These are phyloP conservation scores for Antrozous pallidus DNA, from an alignment of 2,797 vertebrate species.

Conservation along the genomic window DNA sequence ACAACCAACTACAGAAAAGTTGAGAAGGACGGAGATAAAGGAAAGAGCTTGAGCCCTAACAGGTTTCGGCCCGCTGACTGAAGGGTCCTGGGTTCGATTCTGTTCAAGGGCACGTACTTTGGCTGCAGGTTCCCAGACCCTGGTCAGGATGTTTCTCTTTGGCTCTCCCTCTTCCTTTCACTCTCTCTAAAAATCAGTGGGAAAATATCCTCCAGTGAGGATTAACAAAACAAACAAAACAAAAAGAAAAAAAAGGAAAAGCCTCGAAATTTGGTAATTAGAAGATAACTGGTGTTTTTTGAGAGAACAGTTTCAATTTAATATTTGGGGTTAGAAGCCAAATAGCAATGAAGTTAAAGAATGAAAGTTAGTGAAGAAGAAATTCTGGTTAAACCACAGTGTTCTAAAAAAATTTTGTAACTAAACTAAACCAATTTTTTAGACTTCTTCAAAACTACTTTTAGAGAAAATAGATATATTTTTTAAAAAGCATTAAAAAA, in stretches of 20 bases:
- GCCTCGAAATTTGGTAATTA: not conserved
- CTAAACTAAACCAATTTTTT: not conserved
- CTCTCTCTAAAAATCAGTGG: too few species aligned
- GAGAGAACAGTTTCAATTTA: not conserved
- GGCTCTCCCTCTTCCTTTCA: too few species aligned
- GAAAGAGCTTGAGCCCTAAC: not conserved
- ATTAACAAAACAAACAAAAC: too few species aligned
- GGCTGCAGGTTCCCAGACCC: too few species aligned
- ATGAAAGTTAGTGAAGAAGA: not conserved
- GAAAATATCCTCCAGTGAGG: too few species aligned
- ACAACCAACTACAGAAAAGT: not conserved
- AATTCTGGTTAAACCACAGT: not conserved
- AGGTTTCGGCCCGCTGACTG: too few species aligned
- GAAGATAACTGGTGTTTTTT: not conserved
- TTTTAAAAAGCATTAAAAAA: not conserved
- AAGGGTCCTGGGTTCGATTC: too few species aligned
- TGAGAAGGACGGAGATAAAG: not conserved
- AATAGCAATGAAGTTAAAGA: not conserved
- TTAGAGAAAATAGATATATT: not conserved
- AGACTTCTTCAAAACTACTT: not conserved
- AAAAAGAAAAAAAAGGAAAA: not conserved
- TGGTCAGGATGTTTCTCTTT: too few species aligned
- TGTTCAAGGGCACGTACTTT: too few species aligned
- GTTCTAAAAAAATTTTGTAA: not conserved
- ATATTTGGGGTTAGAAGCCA: not conserved